phyloP scores from a whole-genome alignment of 2,797 vertebrate genomes.

The Hydrolagus colliei region DNA sequence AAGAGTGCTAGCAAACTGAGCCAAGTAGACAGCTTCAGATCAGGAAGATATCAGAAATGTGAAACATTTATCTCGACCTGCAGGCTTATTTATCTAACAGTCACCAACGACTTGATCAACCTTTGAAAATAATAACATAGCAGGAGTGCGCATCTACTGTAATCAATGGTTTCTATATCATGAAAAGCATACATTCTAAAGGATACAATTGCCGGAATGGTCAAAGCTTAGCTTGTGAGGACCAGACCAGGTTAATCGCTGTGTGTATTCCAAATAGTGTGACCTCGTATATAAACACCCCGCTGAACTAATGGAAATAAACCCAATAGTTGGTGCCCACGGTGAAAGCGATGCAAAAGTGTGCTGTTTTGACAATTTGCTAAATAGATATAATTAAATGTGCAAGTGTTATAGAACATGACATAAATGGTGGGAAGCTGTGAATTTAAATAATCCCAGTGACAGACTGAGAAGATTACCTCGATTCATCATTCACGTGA shows the following conservation, averaged over 20 bases:
- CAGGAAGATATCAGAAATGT: too few relatives aligned
- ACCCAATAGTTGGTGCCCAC: constrained; percentile 6
- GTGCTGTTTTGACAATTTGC: constrained; percentile 22
- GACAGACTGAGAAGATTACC: constrained; percentile 10
- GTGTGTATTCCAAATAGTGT: constrained; percentile 14
- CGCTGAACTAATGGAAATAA: constrained; percentile 14
- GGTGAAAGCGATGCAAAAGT: constrained; percentile 3
- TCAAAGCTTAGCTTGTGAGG: not conserved
- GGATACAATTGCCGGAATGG: not conserved
- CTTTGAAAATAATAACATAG: not conserved
- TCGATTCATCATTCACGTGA: not conserved
- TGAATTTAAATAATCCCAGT: constrained; percentile 25
- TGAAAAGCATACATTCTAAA: not conserved
- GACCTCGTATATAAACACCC: not conserved
- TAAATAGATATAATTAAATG: constrained; percentile 22
- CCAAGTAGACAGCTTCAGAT: too few relatives aligned
- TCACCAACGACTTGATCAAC: too few relatives aligned
- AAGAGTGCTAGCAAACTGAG: too few relatives aligned
- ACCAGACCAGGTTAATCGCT: constrained; percentile 23
- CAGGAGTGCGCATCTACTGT: not conserved
- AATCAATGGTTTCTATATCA: not conserved
- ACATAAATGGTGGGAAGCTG: constrained; percentile 25
- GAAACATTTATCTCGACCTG: too few relatives aligned
- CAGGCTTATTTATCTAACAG: too few relatives aligned
- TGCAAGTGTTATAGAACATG: constrained; percentile 22